Evolutionary conservation across 2,888 invertebrate genomes (phyloP), one percentile per base, ranked within the genome.

Genomic region (Argyresthia goedartella): DNA sequence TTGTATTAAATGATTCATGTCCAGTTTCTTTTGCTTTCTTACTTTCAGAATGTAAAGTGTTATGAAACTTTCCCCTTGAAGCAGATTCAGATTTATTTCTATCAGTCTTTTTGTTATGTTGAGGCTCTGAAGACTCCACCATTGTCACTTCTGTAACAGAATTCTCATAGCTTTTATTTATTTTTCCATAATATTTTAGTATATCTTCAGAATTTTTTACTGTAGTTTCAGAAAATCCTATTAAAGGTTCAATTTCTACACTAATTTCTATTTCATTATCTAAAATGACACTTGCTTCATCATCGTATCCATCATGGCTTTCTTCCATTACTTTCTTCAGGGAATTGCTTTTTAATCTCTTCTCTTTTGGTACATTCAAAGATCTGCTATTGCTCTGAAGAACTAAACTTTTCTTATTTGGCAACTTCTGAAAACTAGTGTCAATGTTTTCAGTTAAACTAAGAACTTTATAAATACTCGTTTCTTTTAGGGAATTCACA

Each of bases 221-320:
- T 10, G 41, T 34, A 44, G 34, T 46, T 16, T 51, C 36, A 34
- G 67, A 55, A 55, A 78, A 79, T 1, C 76, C 78, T 14, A 67
- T 55, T 59, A 76, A 72, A 53, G 71, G 71, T 57, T 73, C 69
- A 35, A 53, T 45, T 56, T 75, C 72, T 25, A 46, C 33, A 52
- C 71, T 70, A 34, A 56, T 67, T 60, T 68, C 62, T 25, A 25
- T 6, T 25, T 25, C 25, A 25, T 1, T 11, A 14, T 68, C 57
- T 1, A 61, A 60, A 60, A 59, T 66, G 56, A 65, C 63, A 52
- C 55, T 25, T 4, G 25, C 25, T 25, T 25, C 25, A 25, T 25
- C 25, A 25, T 25, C 6, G 25, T 2, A 25, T 25, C 3, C 2
- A 25, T 25, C 25, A 25, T 25, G 25, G 6, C 25, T 4, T 6